phyloP scores from a whole-genome alignment of 2,797 vertebrate species.

The Gephyroberyx darwinii region DNA sequence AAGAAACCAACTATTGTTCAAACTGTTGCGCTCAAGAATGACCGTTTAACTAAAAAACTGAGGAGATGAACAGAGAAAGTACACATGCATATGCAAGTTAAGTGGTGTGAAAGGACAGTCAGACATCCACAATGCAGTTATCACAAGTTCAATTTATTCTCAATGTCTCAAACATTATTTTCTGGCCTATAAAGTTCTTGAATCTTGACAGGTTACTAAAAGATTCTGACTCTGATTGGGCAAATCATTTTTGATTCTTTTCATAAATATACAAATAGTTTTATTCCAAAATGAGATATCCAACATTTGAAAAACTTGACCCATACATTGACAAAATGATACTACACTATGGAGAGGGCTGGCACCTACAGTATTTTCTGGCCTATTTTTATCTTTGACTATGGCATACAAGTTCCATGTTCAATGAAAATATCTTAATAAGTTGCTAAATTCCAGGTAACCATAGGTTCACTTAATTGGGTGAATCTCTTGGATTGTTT shows the following conservation, averaged over 20 bases:
- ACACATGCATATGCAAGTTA: too few species aligned
- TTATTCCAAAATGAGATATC: too few species aligned
- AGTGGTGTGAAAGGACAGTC: conserved; percentile 37
- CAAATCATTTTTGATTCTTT: too few species aligned
- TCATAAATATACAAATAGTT: too few species aligned
- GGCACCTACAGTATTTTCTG: conserved; percentile 42
- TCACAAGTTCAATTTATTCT: conserved; percentile 62
- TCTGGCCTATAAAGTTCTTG: too few species aligned
- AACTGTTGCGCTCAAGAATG: background rate
- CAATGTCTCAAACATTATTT: too few species aligned
- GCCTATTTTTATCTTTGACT: conserved; percentile 35
- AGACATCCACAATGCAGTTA: conserved; percentile 59
- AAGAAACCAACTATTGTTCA: background rate
- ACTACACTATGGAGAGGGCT: background rate
- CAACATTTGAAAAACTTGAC: too few species aligned
- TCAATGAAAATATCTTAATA: background rate
- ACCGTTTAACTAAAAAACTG: background rate
- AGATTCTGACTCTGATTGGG: too few species aligned
- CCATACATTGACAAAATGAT: too few species aligned
- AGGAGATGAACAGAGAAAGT: too few species aligned
- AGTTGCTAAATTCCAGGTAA: background rate
- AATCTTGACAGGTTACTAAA: too few species aligned
- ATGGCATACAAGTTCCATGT: conserved; percentile 3
- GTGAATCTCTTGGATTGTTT: background rate
- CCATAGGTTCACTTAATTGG: background rate